phyloP scores from a whole-genome alignment of 2,888 invertebrate genomes.

The Auanema sp. region DNA sequence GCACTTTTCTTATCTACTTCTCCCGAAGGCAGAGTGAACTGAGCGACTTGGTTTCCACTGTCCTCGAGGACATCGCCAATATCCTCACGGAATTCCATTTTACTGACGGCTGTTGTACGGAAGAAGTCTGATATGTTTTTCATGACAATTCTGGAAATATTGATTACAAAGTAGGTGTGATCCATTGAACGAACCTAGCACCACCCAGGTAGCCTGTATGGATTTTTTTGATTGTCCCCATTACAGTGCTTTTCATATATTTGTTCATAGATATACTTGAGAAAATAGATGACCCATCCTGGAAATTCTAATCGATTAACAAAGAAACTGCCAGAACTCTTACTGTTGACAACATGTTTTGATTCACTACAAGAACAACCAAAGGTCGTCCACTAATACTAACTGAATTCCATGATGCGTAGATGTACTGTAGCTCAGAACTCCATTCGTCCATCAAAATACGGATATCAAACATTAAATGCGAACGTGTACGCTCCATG shows the following conservation, averaged over 20 bases:
- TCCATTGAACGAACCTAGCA: slow-evolving; percentile 73
- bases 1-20: no score
- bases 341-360: slow-evolving; percentile 70
- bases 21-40: slow-evolving; percentile 35
- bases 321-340: background rate
- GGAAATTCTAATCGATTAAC: background rate
- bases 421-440: slow-evolving; percentile 58
- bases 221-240: slow-evolving; percentile 94
- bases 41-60: slow-evolving; percentile 18
- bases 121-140: slow-evolving; percentile 93
- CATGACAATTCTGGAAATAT: slow-evolving; percentile 74
- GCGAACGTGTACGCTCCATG: slow-evolving; percentile 95
- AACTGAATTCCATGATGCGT: slow-evolving; percentile 95
- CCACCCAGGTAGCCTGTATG: slow-evolving; percentile 98
- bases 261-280: slow-evolving; percentile 48
- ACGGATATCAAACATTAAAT: slow-evolving; percentile 96
- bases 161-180: background rate
- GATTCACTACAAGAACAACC: slow-evolving; percentile 80
- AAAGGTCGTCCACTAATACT: slow-evolving; percentile 94
- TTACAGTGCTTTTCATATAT: slow-evolving; percentile 71
- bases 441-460: slow-evolving; percentile 82
- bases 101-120: slow-evolving; percentile 94
- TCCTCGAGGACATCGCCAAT: slow-evolving; percentile 28
- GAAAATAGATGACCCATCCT: slow-evolving; percentile 46
- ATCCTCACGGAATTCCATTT: slow-evolving; percentile 73